Conservation (phyloP, 1,140 invertebrate species). For the Maconellicoccus hirsutus region DNA sequence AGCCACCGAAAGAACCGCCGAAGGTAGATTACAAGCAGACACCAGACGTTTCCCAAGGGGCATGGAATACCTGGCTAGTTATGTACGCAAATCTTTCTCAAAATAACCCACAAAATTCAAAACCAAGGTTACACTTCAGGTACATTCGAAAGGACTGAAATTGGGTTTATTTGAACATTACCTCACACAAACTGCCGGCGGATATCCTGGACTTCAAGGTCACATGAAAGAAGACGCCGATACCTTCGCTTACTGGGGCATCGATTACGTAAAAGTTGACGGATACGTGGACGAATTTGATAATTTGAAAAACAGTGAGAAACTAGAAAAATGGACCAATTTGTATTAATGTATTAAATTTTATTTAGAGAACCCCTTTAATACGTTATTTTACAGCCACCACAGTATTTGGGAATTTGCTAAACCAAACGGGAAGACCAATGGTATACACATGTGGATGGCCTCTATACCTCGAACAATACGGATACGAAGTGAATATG, state of each 20-base stretch:
- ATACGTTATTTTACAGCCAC: not conserved
- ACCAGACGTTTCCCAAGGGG: slow-evolving; percentile 45
- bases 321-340: not conserved
- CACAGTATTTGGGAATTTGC: slow-evolving; percentile 51
- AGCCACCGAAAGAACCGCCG: slow-evolving; percentile 36
- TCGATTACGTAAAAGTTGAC: slow-evolving; percentile 94
- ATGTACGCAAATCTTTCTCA: slow-evolving; percentile 46
- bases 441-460: slow-evolving; percentile 84
- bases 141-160: slow-evolving; percentile 85
- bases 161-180: slow-evolving; percentile 97
- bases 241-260: slow-evolving; percentile 91
- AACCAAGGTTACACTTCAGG: no score
- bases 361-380: not conserved
- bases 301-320: slow-evolving; percentile 27
- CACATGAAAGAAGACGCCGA: slow-evolving; percentile 72
- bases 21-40: slow-evolving; percentile 42
- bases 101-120: no score
- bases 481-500: slow-evolving; percentile 32
- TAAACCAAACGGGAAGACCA: slow-evolving; percentile 66
- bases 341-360: not conserved
- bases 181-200: slow-evolving; percentile 86
- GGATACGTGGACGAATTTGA: slow-evolving; percentile 70
- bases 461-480: slow-evolving; percentile 58
- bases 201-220: slow-evolving; percentile 84
- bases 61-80: slow-evolving; percentile 44